phyloP scores from a whole-genome alignment of 2,888 invertebrate species.

The Kryphioiulus occultus region DNA sequence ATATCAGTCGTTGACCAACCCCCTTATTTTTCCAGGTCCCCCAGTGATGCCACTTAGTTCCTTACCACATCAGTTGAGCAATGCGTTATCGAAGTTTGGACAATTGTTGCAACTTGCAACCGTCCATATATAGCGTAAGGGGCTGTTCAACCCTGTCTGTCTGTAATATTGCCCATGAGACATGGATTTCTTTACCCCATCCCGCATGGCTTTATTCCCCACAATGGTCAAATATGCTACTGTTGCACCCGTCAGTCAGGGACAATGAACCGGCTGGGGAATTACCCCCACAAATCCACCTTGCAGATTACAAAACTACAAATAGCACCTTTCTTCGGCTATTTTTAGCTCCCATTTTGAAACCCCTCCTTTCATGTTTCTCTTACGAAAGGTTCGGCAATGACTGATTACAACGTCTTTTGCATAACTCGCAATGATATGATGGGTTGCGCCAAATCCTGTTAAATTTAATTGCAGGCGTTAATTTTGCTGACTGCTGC shows the following conservation, averaged over 20 bases:
- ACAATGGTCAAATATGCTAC: slow-evolving; percentile 14
- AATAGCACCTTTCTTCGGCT: background rate
- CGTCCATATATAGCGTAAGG: background rate
- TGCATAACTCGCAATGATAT: no score
- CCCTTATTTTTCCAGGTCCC: slow-evolving; percentile 3
- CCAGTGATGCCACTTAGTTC: background rate
- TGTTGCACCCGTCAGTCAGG: background rate
- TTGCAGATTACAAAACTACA: background rate
- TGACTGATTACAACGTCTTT: no score
- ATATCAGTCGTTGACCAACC: background rate
- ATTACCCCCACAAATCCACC: slow-evolving; percentile 25
- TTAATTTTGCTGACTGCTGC: no score
- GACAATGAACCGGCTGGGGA: background rate
- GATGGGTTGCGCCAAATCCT: no score
- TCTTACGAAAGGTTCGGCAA: background rate
- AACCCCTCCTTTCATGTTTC: background rate
- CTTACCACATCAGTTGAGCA: background rate
- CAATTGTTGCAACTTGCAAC: background rate
- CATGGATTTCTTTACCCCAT: slow-evolving; percentile 25
- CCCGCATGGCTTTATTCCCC: background rate
- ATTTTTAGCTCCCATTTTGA: background rate
- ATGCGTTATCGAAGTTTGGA: background rate
- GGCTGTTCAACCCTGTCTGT: slow-evolving; percentile 31
- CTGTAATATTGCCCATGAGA: slow-evolving; percentile 6
- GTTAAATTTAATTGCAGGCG: no score